Base-by-base conservation (phyloP, 1,140 invertebrate genomes). In the Diachasma alloeum region DNA sequence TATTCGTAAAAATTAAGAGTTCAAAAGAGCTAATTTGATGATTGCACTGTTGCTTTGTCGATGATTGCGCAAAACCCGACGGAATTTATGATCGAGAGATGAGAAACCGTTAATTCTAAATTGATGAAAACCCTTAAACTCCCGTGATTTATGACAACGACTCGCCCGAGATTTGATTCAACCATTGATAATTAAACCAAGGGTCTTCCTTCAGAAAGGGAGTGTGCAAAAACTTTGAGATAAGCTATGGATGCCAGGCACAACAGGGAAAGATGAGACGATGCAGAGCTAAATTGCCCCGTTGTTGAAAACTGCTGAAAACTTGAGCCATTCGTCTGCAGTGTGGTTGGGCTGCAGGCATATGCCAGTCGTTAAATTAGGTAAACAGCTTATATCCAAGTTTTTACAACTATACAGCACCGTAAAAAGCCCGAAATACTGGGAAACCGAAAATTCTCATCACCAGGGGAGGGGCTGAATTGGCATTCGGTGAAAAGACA, bases 181-280 rank as follows among this genome's bases (percentile, higher is more conserved):
- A 87, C 83, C 85, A 80, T 81, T 83, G 81, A 89, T 88, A 88
- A 88, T 88, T 89, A 88, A 88, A 88, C 81, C 84, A 84, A 85
- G 82, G 79, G 75, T 72, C 68, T 37, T 44, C 36, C 36, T 10
- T 31, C 39, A 39, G 56, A 42, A 70, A 46, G 31, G 74, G 68
- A 69, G 63, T 36, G 36, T 71, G 31, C 78, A 78, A 83, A 83
- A 83, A 79, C 78, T 82, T 81, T 82, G 71, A 72, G 37, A 78
- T 48, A 46, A 48, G 26, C 59, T 26, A 71, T 53, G 31, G 42
- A 37, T 24, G 42, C 39, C 72, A 53, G 63, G 63, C 44, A 72
- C 67, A 63, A 63, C 69, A 46, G 15, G 53, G 66, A 6, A 36
- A 72, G 66, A 75, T 37, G 71, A 31, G 42, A 46, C 17, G 70